Percentiles rank a stretch among this genome's conserved stretches.
These are phyloP conservation scores for Epistrophella euchroma DNA, from an alignment of 2,888 invertebrate genomes.

Conservation along the genomic window DNA sequence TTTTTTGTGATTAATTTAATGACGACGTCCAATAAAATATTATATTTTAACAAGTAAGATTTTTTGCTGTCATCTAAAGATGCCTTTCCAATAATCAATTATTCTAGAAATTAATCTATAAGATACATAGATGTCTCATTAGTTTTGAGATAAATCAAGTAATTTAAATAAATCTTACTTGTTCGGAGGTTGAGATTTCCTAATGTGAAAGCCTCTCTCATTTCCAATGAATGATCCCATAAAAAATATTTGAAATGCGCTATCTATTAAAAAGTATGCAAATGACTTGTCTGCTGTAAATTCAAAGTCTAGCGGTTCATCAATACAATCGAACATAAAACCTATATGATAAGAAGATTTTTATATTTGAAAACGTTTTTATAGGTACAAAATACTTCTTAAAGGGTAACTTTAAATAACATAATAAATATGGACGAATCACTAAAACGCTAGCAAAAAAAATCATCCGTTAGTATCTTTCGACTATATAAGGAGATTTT, in stretches of 20 bases:
- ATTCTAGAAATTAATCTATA: slow-evolving; percentile 12
- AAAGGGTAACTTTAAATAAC: not conserved
- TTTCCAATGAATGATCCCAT: slow-evolving; percentile 32
- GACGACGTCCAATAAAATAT: not conserved
- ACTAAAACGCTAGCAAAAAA: no score
- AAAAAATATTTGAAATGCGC: slow-evolving; percentile 22
- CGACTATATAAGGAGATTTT: no score
- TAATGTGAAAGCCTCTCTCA: not conserved
- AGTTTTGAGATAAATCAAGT: not conserved
- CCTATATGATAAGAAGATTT: slow-evolving; percentile 34
- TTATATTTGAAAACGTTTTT: not conserved
- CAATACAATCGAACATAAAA: slow-evolving; percentile 23
- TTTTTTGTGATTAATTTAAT: slow-evolving; percentile 2
- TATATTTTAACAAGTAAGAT: not conserved
- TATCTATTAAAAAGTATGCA: slow-evolving; percentile 24
- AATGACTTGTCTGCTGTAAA: slow-evolving; percentile 49
- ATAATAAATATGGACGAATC: no score
- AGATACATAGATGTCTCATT: not conserved
- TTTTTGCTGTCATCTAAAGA: slow-evolving; percentile 7
- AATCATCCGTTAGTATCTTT: no score
- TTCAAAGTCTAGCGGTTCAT: not conserved
- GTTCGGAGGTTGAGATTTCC: not conserved
- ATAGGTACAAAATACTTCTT: not conserved
- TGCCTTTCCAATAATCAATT: slow-evolving; percentile 12
- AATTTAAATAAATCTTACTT: slow-evolving; percentile 31